Base-by-base conservation (phyloP, 2,888 invertebrate genomes). In the Lasioglossum morio region DNA sequence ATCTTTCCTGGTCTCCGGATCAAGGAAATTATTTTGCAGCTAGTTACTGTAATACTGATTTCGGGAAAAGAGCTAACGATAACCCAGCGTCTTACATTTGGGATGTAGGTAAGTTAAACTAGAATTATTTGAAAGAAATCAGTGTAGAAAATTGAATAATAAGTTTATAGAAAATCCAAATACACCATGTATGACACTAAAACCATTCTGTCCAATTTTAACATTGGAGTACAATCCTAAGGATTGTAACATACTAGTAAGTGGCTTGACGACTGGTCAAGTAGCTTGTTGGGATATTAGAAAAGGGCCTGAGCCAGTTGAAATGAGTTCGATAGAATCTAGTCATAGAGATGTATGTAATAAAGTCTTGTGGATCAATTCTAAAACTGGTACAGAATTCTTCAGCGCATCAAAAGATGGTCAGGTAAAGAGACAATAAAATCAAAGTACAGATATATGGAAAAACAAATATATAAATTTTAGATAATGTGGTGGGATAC, bases 381-480 rank as follows among this genome's bases (percentile, higher is more conserved):
- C 99, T 0, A 99, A 99, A 96, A 98, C 98, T 53, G 98, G 98
- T 12, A 98, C 98, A 0, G 99, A 99, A 94, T 99, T 99, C 94
- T 99, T 99, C 95, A 98, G 99, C 0, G 97, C 98, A 0, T 98
- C 98, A 0, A 98, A 98, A 19, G 99, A 99, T 95, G 99, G 99
- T 4, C 98, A 98, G 95, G 97, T 98, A 91, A n/a, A 74, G 80
- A 60, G 43, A n/a, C 19, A 7, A 53, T 19, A 57, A 53, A 74
- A 48, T 48, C 53, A 60, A 72, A 19, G 0, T 57, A 19, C 76
- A 23, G 4, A 34, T 63, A 27, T 73, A 37, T 30, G 12, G 12
- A n/a, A 12, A 19, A 34, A 63, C 7, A 27, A 63, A n/a, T 48
- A 46, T 46, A 70, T 73, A 43, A 73, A 79, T 86, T 90, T 14